These are phyloP conservation scores for Chinchilla lanigera DNA, from an alignment of 2,113 vertebrate genomes.

Conservation along the genomic window DNA sequence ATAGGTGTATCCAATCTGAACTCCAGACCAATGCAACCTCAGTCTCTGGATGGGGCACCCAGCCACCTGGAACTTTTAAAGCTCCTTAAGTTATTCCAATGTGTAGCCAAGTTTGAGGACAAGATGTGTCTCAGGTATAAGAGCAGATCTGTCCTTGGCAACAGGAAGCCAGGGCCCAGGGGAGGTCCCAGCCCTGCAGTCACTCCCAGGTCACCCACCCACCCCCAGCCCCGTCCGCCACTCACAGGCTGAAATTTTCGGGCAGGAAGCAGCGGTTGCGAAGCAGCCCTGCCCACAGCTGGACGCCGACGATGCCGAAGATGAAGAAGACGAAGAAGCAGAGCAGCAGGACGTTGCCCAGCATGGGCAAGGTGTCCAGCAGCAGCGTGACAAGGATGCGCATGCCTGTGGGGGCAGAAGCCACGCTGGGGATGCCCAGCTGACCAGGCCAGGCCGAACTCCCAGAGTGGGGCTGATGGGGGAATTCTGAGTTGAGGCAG, in stretches of 20 bases:
- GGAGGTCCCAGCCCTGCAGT: not conserved
- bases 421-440: conserved; percentile 59
- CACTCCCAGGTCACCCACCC: not conserved
- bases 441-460: conserved; percentile 21
- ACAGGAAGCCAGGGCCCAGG: not conserved
- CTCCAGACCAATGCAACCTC: not conserved
- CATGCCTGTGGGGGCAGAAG: conserved; percentile 89
- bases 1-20: not conserved
- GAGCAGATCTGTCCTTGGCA: not conserved
- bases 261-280: conserved; percentile 95
- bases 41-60: not conserved
- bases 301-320: conserved; percentile 93
- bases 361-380: conserved; percentile 94
- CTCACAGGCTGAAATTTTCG: conserved; percentile 98
- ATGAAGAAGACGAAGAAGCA: conserved; percentile 97
- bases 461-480: not conserved
- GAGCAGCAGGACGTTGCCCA: conserved; percentile 93
- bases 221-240: conserved; percentile 41
- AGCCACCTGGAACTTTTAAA: not conserved
- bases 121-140: not conserved
- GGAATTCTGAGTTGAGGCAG: not conserved
- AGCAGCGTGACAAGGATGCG: conserved; percentile 94
- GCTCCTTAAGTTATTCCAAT: not conserved
- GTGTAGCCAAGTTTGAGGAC: not conserved
- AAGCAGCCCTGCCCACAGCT: conserved; percentile 92